Conservation (phyloP, 1,140 invertebrate genomes). For the Eurosta solidaginis region DNA sequence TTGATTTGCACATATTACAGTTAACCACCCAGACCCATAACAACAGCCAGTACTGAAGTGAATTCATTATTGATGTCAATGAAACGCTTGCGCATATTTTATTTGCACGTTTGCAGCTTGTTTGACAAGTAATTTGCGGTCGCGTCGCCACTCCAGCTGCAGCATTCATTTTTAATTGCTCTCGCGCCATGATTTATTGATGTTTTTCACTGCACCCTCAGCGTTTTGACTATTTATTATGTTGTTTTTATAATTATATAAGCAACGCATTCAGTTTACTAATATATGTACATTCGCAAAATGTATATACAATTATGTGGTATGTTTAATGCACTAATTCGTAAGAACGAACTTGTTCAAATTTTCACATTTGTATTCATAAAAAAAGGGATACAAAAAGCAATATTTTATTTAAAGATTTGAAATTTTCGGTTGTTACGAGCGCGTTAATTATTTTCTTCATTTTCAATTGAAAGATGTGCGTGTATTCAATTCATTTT, state of each 20-base stretch:
- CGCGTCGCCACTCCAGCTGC: not conserved
- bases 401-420: not conserved
- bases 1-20: conserved; percentile 32
- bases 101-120: not conserved
- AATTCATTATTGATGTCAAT: conserved; percentile 11
- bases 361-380: not conserved
- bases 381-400: not conserved
- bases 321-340: no score
- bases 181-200: not conserved
- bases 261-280: not conserved
- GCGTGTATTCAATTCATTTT: not conserved
- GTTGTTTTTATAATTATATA: not conserved
- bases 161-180: not conserved
- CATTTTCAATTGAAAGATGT: not conserved
- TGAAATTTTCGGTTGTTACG: conserved; percentile 1
- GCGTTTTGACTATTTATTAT: not conserved
- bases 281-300: not conserved
- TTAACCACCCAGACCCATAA: not conserved
- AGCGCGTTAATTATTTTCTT: conserved; percentile 19
- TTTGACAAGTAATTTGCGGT: not conserved
- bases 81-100: not conserved
- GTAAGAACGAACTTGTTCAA: not conserved
- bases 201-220: not conserved
- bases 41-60: not conserved
- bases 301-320: no score